A percentile compares a stretch with the other conserved stretches of the same genome.
phyloP scores from a whole-genome alignment of 2,797 vertebrate genomes.

The Siniperca obscura region DNA sequence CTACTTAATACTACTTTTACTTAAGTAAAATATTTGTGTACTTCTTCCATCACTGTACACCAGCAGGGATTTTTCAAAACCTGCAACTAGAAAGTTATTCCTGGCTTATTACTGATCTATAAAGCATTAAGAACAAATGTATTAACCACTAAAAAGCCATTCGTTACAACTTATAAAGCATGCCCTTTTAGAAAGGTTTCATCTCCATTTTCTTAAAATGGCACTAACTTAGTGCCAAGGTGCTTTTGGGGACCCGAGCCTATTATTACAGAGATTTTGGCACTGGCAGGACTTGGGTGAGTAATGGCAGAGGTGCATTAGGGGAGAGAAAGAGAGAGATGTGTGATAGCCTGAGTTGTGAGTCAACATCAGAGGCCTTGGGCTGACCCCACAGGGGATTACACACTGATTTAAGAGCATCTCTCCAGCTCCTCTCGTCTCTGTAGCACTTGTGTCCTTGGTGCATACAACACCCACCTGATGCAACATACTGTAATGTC shows the following conservation, averaged over 20 bases:
- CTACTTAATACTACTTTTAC: background rate
- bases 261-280: slow-evolving; percentile 60
- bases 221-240: slow-evolving; percentile 43
- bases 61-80: background rate
- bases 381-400: slow-evolving; percentile 74
- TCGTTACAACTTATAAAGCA: background rate
- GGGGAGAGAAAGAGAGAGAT: slow-evolving; percentile 42
- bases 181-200: slow-evolving; percentile 9
- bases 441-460: slow-evolving; percentile 42
- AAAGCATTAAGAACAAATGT: slow-evolving; percentile 20
- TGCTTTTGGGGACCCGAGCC: slow-evolving; percentile 39
- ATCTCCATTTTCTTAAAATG: slow-evolving; percentile 42
- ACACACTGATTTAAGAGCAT: slow-evolving; percentile 85
- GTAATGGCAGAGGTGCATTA: slow-evolving; percentile 79
- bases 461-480: slow-evolving; percentile 57
- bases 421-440: slow-evolving; percentile 65
- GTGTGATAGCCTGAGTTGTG: slow-evolving; percentile 68
- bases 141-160: slow-evolving; percentile 11
- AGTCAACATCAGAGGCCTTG: slow-evolving; percentile 79
- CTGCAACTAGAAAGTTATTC: background rate
- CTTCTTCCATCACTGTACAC: background rate
- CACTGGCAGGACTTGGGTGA: slow-evolving; percentile 55
- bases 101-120: background rate
- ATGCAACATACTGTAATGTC: slow-evolving; percentile 59
- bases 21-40: background rate